Evolutionary conservation across 1,140 invertebrate species (phyloP), one percentile per base, ranked within the genome.

Genomic region (Globodera rostochiensis): DNA sequence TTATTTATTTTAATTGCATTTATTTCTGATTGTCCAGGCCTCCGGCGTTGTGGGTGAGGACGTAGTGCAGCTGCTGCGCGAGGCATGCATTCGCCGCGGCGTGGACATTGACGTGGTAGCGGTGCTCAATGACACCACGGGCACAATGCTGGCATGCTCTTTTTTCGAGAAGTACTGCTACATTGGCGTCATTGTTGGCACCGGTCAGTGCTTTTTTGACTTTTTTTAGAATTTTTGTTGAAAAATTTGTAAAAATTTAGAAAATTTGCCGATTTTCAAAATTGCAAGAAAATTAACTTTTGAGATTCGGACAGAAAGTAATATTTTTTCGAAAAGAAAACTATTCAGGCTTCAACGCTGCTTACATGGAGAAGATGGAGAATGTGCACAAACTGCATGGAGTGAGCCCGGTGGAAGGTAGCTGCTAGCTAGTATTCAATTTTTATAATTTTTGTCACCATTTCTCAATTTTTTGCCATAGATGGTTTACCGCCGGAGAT

Each of bases 61-160:
- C 91, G 95, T 98, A 69, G 95, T 96, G 4, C 90, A 92, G 78
- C 88, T 96, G 84, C 91, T 98, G 9, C 93, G 94, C 85, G 93
- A 94, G 84, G 95, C 96, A 8, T 89, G 88, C 69, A 78, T 85
- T 7, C 77, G 88, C 19, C 81, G 88, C 4, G 86, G 87, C 50
- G 92, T 96, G 76, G 92, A 94, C 83, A 95, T 98, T 85, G 93
- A 95, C 84, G 94, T 98, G 80, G 94, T 95, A 91, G 97, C 95
- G 77, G 94, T 98, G 83, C 92, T 98, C 83, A 98, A 98, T 90
- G 97, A 98, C 90, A 97, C 97, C 49, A 97, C 95, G 8, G 97
- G 97, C 60, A 85, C 85, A 7, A 86, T 98, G 73, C 97, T 98
- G 96, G 97, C 96, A 4, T 98, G 96, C 91, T 96, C 96, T 74